A percentile compares a stretch with the other conserved stretches of the same genome.
Evolutionary conservation across 2,113 vertebrate species (phyloP).

Genomic region (Thalassoma bifasciatum): DNA sequence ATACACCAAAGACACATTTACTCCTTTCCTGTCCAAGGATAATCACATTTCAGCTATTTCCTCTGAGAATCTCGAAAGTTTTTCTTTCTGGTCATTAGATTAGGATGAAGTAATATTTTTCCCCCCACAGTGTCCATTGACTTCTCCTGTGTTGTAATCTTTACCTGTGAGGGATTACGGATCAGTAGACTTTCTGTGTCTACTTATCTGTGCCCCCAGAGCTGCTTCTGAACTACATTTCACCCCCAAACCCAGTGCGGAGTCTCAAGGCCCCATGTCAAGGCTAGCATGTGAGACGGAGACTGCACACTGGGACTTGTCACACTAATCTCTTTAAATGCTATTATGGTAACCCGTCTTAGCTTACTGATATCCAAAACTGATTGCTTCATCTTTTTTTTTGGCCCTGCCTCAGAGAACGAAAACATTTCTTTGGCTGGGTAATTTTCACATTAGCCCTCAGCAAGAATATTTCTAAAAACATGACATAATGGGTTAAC

Average conservation of each 20-base stretch:
- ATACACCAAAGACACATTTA: constrained; percentile 18
- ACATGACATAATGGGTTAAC: constrained; percentile 54
- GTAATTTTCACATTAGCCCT: constrained; percentile 66
- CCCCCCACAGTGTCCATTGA: neutral
- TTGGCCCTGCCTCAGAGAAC: constrained; percentile 35
- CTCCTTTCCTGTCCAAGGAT: constrained; percentile 26
- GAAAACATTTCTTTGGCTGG: constrained; percentile 62
- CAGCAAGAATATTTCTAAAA: constrained; percentile 55
- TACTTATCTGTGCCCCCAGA: constrained; percentile 34
- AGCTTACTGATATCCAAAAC: constrained; percentile 53
- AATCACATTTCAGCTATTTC: constrained; percentile 34
- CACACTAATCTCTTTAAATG: constrained; percentile 75
- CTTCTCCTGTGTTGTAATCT: constrained; percentile 3
- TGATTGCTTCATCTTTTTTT: constrained; percentile 65
- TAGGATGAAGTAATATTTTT: constrained; percentile 32
- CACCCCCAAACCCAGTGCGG: constrained; percentile 31
- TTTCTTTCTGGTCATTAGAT: constrained; percentile 27
- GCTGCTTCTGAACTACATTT: constrained; percentile 65
- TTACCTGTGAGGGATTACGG: constrained; percentile 25
- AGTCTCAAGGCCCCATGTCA: constrained; percentile 44
- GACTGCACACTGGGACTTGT: constrained; percentile 68
- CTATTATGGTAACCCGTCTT: constrained; percentile 73
- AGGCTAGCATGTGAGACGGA: constrained; percentile 38
- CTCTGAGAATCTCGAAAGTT: constrained; percentile 7
- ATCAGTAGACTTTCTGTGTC: constrained; percentile 16